Evolutionary conservation across 2,797 vertebrate species (phyloP).

Genomic region (Myotis findleyi): DNA sequence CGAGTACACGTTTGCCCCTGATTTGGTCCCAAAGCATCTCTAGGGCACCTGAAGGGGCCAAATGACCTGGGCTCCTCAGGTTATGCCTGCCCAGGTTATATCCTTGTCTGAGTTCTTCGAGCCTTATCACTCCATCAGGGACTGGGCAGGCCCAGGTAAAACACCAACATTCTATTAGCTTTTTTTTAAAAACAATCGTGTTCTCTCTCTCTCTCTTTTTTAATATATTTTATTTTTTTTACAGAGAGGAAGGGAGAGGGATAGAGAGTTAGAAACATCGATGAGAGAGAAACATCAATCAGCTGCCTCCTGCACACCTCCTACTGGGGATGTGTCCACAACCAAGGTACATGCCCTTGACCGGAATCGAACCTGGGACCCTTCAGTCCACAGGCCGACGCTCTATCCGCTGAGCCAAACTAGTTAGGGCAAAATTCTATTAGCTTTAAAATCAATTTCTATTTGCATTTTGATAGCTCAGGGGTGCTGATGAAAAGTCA

Average conservation of each 20-base stretch:
- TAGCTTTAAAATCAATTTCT: conserved; percentile 26
- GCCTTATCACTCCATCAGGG: neutral
- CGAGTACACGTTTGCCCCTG: neutral
- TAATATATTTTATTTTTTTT: no score
- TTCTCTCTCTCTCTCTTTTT: no score
- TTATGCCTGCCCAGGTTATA: neutral
- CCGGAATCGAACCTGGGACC: no score
- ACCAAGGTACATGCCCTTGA: no score
- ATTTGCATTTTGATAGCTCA: conserved; percentile 43
- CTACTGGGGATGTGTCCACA: no score
- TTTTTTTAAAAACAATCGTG: neutral
- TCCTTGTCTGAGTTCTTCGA: conserved; percentile 7
- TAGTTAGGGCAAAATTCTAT: neutral
- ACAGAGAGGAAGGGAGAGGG: no score
- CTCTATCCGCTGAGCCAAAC: neutral
- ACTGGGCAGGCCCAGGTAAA: conserved; percentile 6
- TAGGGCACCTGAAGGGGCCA: neutral
- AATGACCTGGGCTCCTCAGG: neutral
- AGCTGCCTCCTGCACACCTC: no score
- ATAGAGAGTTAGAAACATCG: no score
- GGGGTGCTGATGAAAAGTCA: conserved; percentile 41
- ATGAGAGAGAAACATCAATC: no score
- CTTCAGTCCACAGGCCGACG: no score
- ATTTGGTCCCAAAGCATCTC: neutral
- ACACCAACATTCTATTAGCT: neutral